These are phyloP conservation scores for Oreochromis grahami DNA, from an alignment of 2,797 vertebrate species.

Conservation along the genomic window DNA sequence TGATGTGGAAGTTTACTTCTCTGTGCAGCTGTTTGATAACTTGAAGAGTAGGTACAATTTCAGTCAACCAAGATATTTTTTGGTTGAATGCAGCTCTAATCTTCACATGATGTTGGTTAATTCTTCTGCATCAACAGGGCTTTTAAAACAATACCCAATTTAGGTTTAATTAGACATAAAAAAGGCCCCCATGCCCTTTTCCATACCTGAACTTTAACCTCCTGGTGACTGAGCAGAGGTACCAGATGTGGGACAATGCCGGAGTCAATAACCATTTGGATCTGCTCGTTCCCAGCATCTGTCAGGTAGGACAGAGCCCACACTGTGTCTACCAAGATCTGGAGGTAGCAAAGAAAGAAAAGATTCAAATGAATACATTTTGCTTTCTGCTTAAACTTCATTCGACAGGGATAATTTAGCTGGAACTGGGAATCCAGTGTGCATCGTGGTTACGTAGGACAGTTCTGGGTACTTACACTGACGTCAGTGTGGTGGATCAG, in stretches of 20 bases:
- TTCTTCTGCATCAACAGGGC: not conserved
- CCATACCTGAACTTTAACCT: conserved; percentile 98
- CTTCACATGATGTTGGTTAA: not conserved
- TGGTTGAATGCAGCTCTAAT: not conserved
- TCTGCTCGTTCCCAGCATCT: conserved; percentile 98
- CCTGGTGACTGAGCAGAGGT: conserved; percentile 97
- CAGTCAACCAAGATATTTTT: not conserved
- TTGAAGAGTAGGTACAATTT: not conserved
- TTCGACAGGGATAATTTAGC: not conserved
- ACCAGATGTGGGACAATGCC: conserved; percentile 97
- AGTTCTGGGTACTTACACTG: conserved; percentile 85
- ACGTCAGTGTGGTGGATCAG: conserved; percentile 99
- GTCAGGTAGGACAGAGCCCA: conserved; percentile 99
- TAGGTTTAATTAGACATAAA: not conserved
- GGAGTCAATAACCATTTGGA: conserved; percentile 99
- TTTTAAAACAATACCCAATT: not conserved
- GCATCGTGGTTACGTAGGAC: not conserved
- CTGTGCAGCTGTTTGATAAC: not conserved
- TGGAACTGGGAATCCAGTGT: not conserved
- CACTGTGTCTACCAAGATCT: conserved; percentile 99
- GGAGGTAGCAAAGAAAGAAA: not conserved
- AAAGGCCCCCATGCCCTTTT: not conserved
- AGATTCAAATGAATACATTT: not conserved
- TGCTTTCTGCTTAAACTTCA: not conserved
- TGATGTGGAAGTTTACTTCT: not conserved